Percentiles rank a stretch among this genome's conserved stretches.
Conservation (phyloP, 2,888 invertebrate genomes). For the Cinara cedri region DNA sequence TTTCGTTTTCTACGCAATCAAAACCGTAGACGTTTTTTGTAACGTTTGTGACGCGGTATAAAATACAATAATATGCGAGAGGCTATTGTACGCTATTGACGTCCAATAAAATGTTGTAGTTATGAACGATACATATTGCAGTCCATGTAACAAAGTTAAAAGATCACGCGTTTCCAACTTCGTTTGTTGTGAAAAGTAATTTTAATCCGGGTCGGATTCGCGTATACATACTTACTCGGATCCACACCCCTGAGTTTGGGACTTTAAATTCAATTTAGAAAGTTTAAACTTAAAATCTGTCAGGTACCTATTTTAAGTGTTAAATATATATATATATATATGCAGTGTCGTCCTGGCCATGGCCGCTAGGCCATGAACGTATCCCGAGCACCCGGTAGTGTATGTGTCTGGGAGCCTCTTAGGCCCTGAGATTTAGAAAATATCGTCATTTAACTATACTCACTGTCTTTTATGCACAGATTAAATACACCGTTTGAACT, state of each 20-base stretch:
- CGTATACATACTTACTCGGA: conserved; percentile 1
- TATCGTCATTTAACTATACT: no score
- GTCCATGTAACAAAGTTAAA: conserved; percentile 32
- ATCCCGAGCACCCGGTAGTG: no score
- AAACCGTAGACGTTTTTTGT: no score
- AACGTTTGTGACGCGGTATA: background rate
- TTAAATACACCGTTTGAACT: no score
- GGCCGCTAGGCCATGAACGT: no score
- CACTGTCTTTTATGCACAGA: no score
- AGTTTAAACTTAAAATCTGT: conserved; percentile 12
- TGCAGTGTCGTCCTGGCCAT: no score
- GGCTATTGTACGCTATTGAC: conserved; percentile 14
- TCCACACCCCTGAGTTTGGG: conserved; percentile 1
- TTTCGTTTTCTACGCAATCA: no score
- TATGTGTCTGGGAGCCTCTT: no score
- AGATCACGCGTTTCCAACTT: conserved; percentile 41
- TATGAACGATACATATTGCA: conserved; percentile 36
- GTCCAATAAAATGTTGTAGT: conserved; percentile 45
- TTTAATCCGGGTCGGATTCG: conserved; percentile 38
- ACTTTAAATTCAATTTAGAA: conserved; percentile 25
- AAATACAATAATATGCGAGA: background rate
- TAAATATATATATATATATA: no score
- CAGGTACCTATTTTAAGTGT: background rate
- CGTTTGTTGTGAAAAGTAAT: conserved; percentile 32
- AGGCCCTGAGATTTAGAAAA: no score